Conservation (phyloP, 2,113 vertebrate species). For the Glaucomys volans region DNA sequence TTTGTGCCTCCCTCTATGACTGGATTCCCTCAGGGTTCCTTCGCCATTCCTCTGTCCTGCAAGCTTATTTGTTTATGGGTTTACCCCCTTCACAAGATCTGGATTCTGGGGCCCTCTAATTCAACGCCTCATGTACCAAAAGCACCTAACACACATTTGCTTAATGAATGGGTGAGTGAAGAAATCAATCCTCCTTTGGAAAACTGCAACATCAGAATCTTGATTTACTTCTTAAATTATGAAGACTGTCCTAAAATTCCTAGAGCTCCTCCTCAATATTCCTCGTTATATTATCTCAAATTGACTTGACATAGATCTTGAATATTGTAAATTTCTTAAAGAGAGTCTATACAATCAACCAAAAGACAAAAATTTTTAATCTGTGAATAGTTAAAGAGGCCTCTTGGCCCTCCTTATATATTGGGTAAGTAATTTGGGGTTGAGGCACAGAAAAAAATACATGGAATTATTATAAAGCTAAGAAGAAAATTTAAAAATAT, state of each 20-base stretch:
- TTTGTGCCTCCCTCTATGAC: not conserved
- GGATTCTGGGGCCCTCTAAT: not conserved
- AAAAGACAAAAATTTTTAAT: not conserved
- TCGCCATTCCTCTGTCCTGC: not conserved
- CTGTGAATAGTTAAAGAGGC: not conserved
- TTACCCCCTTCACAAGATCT: not conserved
- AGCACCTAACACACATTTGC: not conserved
- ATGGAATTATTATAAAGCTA: not conserved
- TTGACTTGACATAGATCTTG: constrained; percentile 34
- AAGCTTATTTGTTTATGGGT: not conserved
- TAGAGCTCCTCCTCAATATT: not conserved
- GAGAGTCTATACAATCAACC: not conserved
- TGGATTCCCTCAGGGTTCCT: not conserved
- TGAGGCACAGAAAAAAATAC: not conserved
- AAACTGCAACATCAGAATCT: not conserved
- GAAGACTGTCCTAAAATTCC: not conserved
- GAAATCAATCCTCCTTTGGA: not conserved
- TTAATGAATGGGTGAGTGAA: not conserved
- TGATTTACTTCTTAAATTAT: constrained; percentile 42
- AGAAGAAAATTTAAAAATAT: not conserved
- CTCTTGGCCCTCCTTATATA: not conserved
- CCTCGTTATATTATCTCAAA: not conserved
- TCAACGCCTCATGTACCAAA: not conserved
- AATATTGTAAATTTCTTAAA: not conserved
- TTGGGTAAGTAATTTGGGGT: not conserved